phyloP scores from a whole-genome alignment of 2,797 vertebrate species.

The Poliocrania exsul region DNA sequence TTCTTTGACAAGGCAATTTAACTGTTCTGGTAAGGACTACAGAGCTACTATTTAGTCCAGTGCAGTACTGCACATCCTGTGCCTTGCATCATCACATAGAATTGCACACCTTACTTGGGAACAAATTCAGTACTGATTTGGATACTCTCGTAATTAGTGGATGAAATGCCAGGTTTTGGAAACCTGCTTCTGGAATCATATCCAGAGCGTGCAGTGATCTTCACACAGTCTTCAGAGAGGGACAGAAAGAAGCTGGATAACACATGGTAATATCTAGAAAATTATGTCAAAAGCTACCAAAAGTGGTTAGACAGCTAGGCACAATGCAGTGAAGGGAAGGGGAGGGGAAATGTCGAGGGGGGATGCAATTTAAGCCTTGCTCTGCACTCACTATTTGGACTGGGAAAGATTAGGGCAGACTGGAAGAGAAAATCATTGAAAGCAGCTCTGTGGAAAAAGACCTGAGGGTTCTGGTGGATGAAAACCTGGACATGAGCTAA shows the following conservation, averaged over 20 bases:
- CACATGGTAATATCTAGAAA: not conserved
- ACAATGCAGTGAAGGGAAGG: not conserved
- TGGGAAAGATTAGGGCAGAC: not conserved
- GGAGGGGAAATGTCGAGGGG: not conserved
- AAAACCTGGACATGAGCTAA: not conserved
- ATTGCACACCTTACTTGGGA: not conserved
- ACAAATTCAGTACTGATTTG: not conserved
- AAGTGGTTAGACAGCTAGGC: not conserved
- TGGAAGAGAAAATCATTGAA: not conserved
- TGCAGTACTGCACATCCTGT: not conserved
- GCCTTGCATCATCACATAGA: fast-evolving
- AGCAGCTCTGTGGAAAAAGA: not conserved
- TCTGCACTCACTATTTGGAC: not conserved
- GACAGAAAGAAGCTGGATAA: not conserved
- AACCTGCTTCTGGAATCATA: not conserved
- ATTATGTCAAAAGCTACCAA: not conserved
- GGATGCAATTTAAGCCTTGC: not conserved
- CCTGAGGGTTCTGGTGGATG: not conserved
- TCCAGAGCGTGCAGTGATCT: not conserved
- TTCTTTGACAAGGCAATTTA: not conserved
- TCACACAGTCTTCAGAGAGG: not conserved
- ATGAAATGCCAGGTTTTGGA: not conserved
- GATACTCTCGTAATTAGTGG: not conserved
- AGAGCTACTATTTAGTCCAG: not conserved
- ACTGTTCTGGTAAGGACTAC: not conserved